These are phyloP conservation scores for Megaptera novaeangliae DNA, from an alignment of 2,113 vertebrate genomes.

Conservation along the genomic window DNA sequence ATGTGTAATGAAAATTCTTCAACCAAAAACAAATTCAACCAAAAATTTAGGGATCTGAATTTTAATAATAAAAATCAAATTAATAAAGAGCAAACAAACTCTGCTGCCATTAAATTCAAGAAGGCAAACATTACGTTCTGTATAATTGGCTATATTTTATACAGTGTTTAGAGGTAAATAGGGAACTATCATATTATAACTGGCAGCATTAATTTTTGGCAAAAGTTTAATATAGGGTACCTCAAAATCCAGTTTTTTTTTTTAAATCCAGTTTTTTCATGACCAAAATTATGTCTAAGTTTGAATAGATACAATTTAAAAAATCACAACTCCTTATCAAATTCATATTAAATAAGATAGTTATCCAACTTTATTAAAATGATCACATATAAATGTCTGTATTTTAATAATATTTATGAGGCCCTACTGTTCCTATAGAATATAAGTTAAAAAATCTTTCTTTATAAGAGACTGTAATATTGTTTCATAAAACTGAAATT, in stretches of 20 bases:
- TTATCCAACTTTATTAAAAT: neutral
- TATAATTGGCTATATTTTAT: neutral
- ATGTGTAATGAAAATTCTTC: neutral
- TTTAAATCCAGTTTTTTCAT: neutral
- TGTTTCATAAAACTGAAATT: neutral
- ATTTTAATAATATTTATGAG: neutral
- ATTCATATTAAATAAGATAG: neutral
- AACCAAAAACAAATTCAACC: neutral
- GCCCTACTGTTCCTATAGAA: neutral
- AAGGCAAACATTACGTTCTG: neutral
- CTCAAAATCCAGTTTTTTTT: neutral
- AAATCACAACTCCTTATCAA: neutral
- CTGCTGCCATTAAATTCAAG: neutral
- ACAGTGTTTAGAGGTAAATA: neutral
- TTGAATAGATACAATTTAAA: neutral
- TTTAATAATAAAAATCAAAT: neutral
- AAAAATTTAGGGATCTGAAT: neutral
- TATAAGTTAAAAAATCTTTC: neutral
- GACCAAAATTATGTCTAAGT: neutral
- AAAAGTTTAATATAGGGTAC: neutral
- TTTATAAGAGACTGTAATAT: neutral
- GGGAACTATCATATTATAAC: neutral
- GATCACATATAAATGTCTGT: neutral
- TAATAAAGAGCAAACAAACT: neutral
- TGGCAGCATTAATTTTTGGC: neutral